Evolutionary conservation across 2,113 vertebrate genomes (phyloP), one percentile per base, ranked within the genome.

Genomic region (Leucopternis melanops): DNA sequence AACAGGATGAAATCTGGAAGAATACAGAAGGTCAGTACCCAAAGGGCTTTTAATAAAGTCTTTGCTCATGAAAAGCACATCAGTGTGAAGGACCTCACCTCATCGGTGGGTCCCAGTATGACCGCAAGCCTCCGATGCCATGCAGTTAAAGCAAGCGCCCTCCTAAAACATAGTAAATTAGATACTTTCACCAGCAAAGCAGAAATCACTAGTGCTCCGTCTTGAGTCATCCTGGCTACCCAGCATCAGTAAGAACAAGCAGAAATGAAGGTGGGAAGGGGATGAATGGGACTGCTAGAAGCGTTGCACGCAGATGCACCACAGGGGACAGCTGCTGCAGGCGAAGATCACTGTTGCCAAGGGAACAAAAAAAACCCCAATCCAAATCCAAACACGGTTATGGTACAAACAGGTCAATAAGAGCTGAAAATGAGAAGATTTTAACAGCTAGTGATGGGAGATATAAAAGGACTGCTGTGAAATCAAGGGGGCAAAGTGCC

Each of bases 71-170:
- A 31, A 31, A 69, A 73, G 21, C 3, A 2, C 29, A 66, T 44
- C 82, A 69, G 16, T 3, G 3, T 4, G 6, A 81, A 63, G 66
- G 62, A 49, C 52, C 25, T 83, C 4, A 0, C 25, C 52, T 55
- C 36, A 42, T 32, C 1, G 0, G 19, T 4, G 19, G 42, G 32
- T 63, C 32, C 42, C 70, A 59, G 47, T 4, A 2, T 1, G 31
- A 31, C 31, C 10, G 2, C 0, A 0, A 91, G 57, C 8, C 42
- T 70, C 15, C 3, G 2, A 10, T 0, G 1, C 3, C 59, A 40
- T 2, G 26, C 40, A 59, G 49, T 21, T n/a, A 32, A 73, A 78
- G 62, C 0, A 2, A 77, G 32, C 0, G 1, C 29, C 2, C 42
- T 47, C 67, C 59, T 63, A 59, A 63, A 65, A 29, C 1, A 0